Evolutionary conservation across 2,113 vertebrate genomes (phyloP), one percentile per base, ranked within the genome.

Genomic region (Dolichotis patagonum): DNA sequence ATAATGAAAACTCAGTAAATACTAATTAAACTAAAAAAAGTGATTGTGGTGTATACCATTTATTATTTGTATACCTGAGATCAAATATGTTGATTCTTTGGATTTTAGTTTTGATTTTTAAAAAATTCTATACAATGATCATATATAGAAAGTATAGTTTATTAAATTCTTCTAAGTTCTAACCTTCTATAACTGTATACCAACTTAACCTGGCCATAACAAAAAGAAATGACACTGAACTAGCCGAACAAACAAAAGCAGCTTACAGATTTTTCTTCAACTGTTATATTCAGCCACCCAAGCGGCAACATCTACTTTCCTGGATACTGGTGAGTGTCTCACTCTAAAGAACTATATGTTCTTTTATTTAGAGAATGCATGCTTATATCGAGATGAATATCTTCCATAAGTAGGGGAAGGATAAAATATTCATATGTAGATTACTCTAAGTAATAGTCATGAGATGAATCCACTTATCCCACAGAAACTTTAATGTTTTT

Each of bases 81-180:
- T 2, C 20, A 84, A 35, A 63, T 1, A 78, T 32, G 78, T 85
- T 94, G 75, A 7, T 7, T 86, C 8, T 94, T 82, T 85, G 43
- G 19, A 85, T 38, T 91, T 86, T 43, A 92, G 2, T 82, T 94
- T 87, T 69, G 84, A 78, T 81, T 87, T 82, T 75, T 81, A 84
- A n/a, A n/a, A 83, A 43, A 84, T 58, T 95, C 28, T 80, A 17
- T 63, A 52, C 9, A 77, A 28, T 87, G 8, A 41, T 52, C 63
- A 86, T 78, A 54, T 78, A 30, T 16, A 16, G 73, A 14, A 6
- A 24, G 22, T 26, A 28, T 7, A 75, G 41, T 26, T 14, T 46
- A 75, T 46, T 46, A 85, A 90, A 62, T 95, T 95, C 32, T 17
- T 52, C 20, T 41, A 62, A 24, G 0, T 89, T 38, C 32, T 20